Conservation (phyloP, 2,797 vertebrate species). For the Peromyscus aztecus region DNA sequence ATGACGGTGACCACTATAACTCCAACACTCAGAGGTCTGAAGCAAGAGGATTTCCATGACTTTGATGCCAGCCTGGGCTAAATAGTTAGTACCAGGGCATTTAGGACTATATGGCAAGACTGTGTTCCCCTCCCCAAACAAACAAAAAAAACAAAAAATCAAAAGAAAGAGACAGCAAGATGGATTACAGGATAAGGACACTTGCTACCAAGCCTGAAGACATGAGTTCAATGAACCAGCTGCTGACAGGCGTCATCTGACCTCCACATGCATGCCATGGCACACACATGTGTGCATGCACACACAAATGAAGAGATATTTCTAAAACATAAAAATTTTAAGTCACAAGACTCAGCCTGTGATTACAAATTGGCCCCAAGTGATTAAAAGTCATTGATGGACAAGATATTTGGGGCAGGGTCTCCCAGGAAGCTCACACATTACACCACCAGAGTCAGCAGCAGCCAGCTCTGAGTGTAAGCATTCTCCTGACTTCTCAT, state of each 20-base stretch:
- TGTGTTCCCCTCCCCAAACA: neutral
- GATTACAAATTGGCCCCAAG: constrained; percentile 35
- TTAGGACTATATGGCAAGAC: neutral
- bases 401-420: neutral
- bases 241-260: neutral
- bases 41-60: neutral
- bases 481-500: neutral
- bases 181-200: neutral
- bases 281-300: too few relatives aligned
- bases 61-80: neutral
- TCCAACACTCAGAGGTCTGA: neutral
- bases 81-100: too few relatives aligned
- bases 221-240: neutral
- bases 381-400: neutral
- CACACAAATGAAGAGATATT: neutral
- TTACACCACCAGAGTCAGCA: neutral
- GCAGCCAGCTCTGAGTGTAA: neutral
- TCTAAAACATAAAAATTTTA: neutral
- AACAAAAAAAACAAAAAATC: too few relatives aligned
- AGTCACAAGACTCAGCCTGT: constrained; percentile 1
- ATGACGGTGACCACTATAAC: too few relatives aligned
- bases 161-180: neutral
- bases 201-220: neutral
- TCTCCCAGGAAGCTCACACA: neutral
- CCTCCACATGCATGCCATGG: neutral